Percentiles rank a stretch among this genome's conserved stretches.
phyloP scores from a whole-genome alignment of 2,888 invertebrate species.

The Platycnemis pennipes region DNA sequence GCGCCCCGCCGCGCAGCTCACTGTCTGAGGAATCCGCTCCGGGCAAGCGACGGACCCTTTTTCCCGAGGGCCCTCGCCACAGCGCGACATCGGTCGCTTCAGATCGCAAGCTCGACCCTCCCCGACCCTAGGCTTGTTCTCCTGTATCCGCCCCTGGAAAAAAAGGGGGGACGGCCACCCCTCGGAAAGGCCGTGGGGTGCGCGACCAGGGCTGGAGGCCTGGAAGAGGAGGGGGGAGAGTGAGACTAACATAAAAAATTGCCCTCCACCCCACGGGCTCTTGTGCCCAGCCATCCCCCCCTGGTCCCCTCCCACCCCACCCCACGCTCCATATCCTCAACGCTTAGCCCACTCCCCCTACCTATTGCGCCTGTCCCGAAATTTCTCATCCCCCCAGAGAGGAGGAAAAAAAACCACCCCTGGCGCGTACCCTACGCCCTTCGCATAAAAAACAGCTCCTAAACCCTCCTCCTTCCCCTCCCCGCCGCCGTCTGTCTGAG shows the following conservation, averaged over 20 bases:
- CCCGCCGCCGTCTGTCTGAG: not conserved
- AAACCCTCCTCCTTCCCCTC: slow-evolving; percentile 16
- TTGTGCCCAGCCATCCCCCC: too few species aligned
- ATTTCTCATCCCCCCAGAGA: not conserved
- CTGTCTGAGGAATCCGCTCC: not conserved
- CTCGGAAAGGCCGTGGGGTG: not conserved
- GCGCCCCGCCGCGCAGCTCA: not conserved
- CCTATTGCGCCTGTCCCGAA: slow-evolving; percentile 7
- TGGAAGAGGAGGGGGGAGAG: not conserved
- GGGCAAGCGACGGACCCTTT: not conserved
- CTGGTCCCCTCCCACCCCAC: not conserved
- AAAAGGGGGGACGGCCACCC: slow-evolving; percentile 33
- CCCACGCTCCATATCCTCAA: not conserved
- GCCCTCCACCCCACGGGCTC: slow-evolving; percentile 42
- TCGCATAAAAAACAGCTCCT: slow-evolving; percentile 60
- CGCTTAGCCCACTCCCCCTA: not conserved
- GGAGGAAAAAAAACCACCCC: not conserved
- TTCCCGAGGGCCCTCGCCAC: not conserved
- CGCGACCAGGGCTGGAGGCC: not conserved
- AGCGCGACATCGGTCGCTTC: not conserved
- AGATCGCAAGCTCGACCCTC: not conserved
- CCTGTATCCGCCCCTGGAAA: not conserved
- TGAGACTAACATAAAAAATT: slow-evolving; percentile 61
- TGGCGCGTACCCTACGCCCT: slow-evolving; percentile 11
- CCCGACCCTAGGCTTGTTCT: not conserved